Percentiles rank a stretch among this genome's conserved stretches.
These are phyloP conservation scores for Megamerina dolium DNA, from an alignment of 2,888 invertebrate genomes.

Conservation along the genomic window DNA sequence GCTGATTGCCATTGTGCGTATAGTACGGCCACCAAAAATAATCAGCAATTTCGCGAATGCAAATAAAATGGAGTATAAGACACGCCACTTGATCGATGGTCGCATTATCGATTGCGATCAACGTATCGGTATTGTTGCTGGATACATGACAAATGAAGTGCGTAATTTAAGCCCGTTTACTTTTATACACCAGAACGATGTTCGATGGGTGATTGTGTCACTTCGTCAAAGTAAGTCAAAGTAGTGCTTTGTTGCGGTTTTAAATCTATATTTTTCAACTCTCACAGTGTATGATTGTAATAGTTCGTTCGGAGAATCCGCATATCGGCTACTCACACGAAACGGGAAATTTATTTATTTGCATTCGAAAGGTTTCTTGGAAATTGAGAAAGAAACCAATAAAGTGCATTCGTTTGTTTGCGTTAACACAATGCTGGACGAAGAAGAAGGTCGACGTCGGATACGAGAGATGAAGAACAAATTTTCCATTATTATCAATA, in stretches of 20 bases:
- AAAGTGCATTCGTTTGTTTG: slow-evolving; percentile 81
- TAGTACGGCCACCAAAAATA: slow-evolving; percentile 65
- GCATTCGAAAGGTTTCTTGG: slow-evolving; percentile 76
- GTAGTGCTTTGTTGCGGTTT: not conserved
- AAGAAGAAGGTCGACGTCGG: slow-evolving; percentile 66
- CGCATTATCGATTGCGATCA: slow-evolving; percentile 87
- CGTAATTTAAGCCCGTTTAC: slow-evolving; percentile 81
- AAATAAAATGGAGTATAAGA: slow-evolving; percentile 79
- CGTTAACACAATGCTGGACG: slow-evolving; percentile 70
- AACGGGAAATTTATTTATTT: slow-evolving; percentile 82
- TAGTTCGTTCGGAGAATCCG: slow-evolving; percentile 78
- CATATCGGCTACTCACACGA: slow-evolving; percentile 73
- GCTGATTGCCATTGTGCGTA: slow-evolving; percentile 66
- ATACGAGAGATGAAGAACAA: slow-evolving; percentile 74
- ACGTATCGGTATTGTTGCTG: slow-evolving; percentile 80
- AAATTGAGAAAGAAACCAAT: slow-evolving; percentile 70
- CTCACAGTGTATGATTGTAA: slow-evolving; percentile 75
- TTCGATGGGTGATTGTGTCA: slow-evolving; percentile 82
- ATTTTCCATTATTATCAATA: slow-evolving; percentile 65
- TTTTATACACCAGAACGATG: slow-evolving; percentile 86
- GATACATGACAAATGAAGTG: slow-evolving; percentile 85
- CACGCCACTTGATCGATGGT: slow-evolving; percentile 82
- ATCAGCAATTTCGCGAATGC: slow-evolving; percentile 62
- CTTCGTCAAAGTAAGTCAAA: slow-evolving; percentile 68
- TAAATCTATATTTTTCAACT: not conserved